Evolutionary conservation across 2,113 vertebrate species (phyloP).

Genomic region (Psittacus erithacus): DNA sequence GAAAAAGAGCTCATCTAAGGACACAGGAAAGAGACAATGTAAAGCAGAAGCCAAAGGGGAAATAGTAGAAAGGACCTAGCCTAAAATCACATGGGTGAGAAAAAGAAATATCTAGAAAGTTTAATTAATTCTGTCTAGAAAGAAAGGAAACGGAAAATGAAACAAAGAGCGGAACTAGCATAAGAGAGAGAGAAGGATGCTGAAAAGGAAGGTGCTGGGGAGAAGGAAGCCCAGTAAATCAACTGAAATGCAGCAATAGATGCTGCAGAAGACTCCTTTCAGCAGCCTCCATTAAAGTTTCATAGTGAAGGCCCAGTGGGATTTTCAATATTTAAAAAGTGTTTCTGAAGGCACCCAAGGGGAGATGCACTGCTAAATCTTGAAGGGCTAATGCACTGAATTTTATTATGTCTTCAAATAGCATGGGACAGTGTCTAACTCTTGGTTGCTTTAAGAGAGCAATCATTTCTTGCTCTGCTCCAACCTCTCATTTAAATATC

Average conservation of each 20-base stretch:
- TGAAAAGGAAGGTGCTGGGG: background rate
- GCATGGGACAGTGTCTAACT: background rate
- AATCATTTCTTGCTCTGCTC: background rate
- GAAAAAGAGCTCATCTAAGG: background rate
- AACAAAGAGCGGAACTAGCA: background rate
- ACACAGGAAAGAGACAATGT: background rate
- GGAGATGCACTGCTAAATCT: background rate
- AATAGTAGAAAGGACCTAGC: background rate
- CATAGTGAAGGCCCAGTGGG: slow-evolving; percentile 12
- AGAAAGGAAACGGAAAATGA: slow-evolving; percentile 25
- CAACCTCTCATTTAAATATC: background rate
- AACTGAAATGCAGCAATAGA: background rate
- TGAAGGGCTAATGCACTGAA: slow-evolving; percentile 2
- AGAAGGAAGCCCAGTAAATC: background rate
- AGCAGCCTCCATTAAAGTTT: slow-evolving; percentile 50
- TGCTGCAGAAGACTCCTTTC: slow-evolving; percentile 1
- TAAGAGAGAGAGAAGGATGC: background rate
- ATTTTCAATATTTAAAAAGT: slow-evolving; percentile 49
- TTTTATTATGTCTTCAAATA: slow-evolving; percentile 9
- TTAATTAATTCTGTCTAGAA: background rate
- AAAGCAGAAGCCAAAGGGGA: background rate
- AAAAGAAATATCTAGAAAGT: background rate
- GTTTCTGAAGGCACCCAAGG: slow-evolving; percentile 26
- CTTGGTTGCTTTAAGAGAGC: background rate
- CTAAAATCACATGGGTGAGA: fast-evolving